Evolutionary conservation across 2,113 vertebrate species (phyloP).

Genomic region (Quiscalus mexicanus): DNA sequence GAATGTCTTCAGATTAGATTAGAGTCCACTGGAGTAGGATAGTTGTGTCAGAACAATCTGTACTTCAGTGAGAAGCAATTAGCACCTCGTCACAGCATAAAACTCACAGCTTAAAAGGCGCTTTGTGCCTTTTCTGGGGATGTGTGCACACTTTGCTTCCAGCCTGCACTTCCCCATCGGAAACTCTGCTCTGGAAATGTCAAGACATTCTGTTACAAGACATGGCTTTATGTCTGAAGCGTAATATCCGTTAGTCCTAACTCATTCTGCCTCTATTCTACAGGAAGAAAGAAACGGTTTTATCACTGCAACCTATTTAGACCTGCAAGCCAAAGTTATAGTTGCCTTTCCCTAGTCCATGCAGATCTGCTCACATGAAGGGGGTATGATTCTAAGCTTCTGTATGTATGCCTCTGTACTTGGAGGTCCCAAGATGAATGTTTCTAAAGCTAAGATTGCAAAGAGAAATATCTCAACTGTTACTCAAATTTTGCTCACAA

Average conservation of each 20-base stretch:
- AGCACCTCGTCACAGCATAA: neutral
- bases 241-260: neutral
- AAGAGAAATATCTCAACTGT: neutral
- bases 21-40: neutral
- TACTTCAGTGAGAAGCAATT: neutral
- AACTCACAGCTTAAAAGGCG: neutral
- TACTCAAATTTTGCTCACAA: neutral
- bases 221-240: neutral
- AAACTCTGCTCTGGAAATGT: neutral
- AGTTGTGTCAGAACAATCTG: neutral
- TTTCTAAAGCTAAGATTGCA: neutral
- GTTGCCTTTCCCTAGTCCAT: neutral
- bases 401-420: neutral
- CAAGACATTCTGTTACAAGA: neutral
- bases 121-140: neutral
- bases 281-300: fast-evolving
- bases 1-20: neutral
- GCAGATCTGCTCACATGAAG: neutral
- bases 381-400: neutral
- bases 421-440: neutral
- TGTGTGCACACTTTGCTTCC: neutral
- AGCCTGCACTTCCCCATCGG: neutral
- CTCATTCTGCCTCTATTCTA: neutral
- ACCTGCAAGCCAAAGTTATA: neutral
- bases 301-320: neutral